Evolutionary conservation across 2,797 vertebrate species (phyloP).

Genomic region (Tolypeutes matacus): DNA sequence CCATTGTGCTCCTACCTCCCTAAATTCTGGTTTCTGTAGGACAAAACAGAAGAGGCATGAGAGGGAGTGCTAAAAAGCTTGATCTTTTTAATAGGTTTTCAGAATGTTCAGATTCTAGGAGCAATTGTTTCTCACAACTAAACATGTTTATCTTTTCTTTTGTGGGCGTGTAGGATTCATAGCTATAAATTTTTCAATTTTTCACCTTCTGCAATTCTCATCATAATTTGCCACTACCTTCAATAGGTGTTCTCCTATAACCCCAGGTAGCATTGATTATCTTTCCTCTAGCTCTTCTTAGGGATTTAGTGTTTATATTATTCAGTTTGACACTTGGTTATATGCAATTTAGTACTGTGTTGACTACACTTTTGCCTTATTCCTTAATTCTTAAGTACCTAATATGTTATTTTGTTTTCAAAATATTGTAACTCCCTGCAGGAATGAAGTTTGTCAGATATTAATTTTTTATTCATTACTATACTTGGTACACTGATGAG

Average conservation of each 20-base stretch:
- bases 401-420: background rate
- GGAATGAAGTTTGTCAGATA: background rate
- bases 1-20: background rate
- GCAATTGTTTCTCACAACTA: background rate
- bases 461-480: background rate
- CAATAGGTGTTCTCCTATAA: background rate
- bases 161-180: too few species aligned
- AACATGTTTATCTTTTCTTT: background rate
- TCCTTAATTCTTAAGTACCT: background rate
- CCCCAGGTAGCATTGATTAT: fast-evolving
- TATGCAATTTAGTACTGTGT: background rate
- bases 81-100: background rate
- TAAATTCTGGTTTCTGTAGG: background rate
- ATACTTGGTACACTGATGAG: background rate
- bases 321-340: background rate
- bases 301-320: background rate
- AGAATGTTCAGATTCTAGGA: background rate
- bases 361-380: background rate
- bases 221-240: background rate
- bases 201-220: background rate
- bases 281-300: background rate
- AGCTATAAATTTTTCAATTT: background rate
- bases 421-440: background rate
- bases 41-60: background rate
- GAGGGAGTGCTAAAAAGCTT: background rate